Evolutionary conservation across 92 coral and sea anemone genomes (phyloP).

Genomic region (Porites rus): DNA sequence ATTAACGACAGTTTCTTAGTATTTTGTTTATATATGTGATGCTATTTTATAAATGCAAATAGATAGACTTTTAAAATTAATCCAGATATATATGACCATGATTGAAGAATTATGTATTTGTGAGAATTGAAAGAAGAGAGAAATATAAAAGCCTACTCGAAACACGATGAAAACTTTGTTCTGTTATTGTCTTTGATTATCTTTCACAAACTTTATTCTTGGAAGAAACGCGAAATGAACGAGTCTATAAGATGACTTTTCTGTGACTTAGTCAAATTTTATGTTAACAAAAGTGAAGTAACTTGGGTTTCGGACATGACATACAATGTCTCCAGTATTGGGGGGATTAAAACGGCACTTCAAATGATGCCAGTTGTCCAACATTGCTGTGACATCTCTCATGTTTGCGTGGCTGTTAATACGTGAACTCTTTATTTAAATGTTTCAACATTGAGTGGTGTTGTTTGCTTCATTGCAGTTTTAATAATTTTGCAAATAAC

Average conservation of each 20-base stretch:
- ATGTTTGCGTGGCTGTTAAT: no score
- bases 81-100: slow-evolving; percentile 83
- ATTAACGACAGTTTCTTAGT: slow-evolving; percentile 84
- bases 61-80: slow-evolving; percentile 92
- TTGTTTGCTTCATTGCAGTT: no score
- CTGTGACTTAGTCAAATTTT: not conserved
- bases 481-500: not conserved
- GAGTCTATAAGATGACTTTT: not conserved
- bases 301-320: no score
- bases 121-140: slow-evolving; percentile 60
- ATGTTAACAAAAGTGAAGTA: no score
- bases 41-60: slow-evolving; percentile 97
- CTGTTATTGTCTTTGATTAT: not conserved
- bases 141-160: slow-evolving; percentile 58
- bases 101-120: slow-evolving; percentile 74
- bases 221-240: not conserved
- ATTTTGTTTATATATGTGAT: slow-evolving; percentile 93
- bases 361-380: no score
- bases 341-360: no score
- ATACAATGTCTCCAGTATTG: no score
- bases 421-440: no score
- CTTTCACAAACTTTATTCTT: not conserved
- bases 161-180: slow-evolving; percentile 20
- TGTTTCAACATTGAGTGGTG: no score
- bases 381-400: no score